A percentile compares a stretch with the other conserved stretches of the same genome.
phyloP scores from a whole-genome alignment of 2,888 invertebrate species.

The Hydriomena furcata region DNA sequence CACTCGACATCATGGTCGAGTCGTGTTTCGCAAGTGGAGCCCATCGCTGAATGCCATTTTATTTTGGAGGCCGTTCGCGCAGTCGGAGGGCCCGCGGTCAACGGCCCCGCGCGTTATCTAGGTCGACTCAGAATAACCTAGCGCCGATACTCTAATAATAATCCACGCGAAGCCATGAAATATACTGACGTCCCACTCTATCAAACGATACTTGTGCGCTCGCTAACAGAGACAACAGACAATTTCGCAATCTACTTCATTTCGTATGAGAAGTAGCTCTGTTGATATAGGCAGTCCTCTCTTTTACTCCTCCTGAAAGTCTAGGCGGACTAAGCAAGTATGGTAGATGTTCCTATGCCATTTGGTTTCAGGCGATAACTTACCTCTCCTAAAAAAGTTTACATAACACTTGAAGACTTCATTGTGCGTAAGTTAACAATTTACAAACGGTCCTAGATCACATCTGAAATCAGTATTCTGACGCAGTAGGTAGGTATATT shows the following conservation, averaged over 20 bases:
- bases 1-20: slow-evolving; percentile 69
- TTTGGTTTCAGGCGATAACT: slow-evolving; percentile 39
- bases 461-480: too few species aligned
- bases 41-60: slow-evolving; percentile 82
- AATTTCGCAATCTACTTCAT: slow-evolving; percentile 64
- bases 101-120: slow-evolving; percentile 80
- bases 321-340: slow-evolving; percentile 51
- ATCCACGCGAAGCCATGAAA: slow-evolving; percentile 72
- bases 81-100: slow-evolving; percentile 81
- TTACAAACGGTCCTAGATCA: not conserved
- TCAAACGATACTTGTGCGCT: slow-evolving; percentile 55
- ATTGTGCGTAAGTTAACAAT: slow-evolving; percentile 10
- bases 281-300: slow-evolving; percentile 58
- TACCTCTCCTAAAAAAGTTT: slow-evolving; percentile 41
- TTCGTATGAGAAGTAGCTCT: slow-evolving; percentile 55
- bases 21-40: slow-evolving; percentile 79
- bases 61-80: slow-evolving; percentile 81
- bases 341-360: slow-evolving; percentile 51
- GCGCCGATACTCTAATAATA: slow-evolving; percentile 83
- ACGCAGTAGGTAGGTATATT: too few species aligned
- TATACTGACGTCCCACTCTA: slow-evolving; percentile 70
- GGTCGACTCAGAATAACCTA: slow-evolving; percentile 83
- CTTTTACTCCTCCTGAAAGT: slow-evolving; percentile 58
- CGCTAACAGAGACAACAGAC: slow-evolving; percentile 59
- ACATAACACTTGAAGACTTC: slow-evolving; percentile 46